Evolutionary conservation across 2,888 invertebrate genomes (phyloP).

Genomic region (Sisyra terminalis): DNA sequence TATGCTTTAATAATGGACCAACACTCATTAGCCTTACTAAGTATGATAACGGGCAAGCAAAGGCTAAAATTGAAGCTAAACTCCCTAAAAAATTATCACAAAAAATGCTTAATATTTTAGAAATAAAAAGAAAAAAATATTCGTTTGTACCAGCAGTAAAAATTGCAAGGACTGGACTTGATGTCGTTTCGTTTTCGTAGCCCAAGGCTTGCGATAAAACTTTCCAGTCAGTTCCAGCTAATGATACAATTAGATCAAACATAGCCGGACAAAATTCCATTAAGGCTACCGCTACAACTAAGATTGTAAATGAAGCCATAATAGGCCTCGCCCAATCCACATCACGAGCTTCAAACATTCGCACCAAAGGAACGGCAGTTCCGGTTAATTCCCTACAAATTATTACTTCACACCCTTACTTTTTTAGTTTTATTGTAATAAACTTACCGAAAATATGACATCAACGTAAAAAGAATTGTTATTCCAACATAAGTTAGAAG

Average conservation of each 20-base stretch:
- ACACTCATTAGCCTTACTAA: constrained; percentile 41
- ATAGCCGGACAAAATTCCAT: constrained; percentile 41
- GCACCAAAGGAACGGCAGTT: constrained; percentile 39
- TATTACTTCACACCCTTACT: background rate
- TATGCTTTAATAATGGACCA: constrained; percentile 34
- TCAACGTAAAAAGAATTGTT: constrained; percentile 25
- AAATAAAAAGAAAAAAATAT: constrained; percentile 1
- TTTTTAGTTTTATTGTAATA: background rate
- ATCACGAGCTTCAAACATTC: constrained; percentile 38
- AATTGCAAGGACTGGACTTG: constrained; percentile 44
- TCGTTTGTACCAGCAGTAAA: constrained; percentile 42
- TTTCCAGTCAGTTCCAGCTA: constrained; percentile 44
- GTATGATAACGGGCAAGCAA: constrained; percentile 42
- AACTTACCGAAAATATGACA: constrained; percentile 28
- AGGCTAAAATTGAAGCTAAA: constrained; percentile 41
- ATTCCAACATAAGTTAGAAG: constrained; percentile 23
- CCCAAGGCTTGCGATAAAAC: constrained; percentile 41
- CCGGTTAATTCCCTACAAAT: constrained; percentile 34
- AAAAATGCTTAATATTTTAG: constrained; percentile 4
- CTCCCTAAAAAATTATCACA: constrained; percentile 31
- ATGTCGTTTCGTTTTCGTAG: constrained; percentile 39
- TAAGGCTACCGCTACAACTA: constrained; percentile 39
- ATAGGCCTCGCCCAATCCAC: constrained; percentile 42
- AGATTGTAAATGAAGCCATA: constrained; percentile 39
- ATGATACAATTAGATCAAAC: constrained; percentile 33